Evolutionary conservation across 2,888 invertebrate species (phyloP), one percentile per base, ranked within the genome.

Genomic region (Epiblema foenella): DNA sequence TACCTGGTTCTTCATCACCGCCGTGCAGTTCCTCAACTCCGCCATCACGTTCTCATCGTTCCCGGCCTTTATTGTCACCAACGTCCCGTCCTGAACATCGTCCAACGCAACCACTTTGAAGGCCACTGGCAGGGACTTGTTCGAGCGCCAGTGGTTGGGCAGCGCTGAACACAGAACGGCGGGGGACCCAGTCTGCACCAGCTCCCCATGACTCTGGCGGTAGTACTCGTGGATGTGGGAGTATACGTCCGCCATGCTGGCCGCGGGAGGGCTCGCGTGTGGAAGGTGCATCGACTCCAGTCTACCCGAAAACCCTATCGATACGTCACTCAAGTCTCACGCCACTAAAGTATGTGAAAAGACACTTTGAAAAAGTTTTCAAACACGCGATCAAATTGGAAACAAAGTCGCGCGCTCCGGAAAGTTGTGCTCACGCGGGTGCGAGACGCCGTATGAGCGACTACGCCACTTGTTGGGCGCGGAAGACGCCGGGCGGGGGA

Each of bases 41-140:
- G 98, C 99, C 94, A 98, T 98, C 80, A 95, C 98, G 89, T 99
- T 99, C 90, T 99, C 99, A 83, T 99, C 99, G 89, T 99, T 99
- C 49, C 99, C 99, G 69, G 99, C 99, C 74, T 97, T 95, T 62
- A 99, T 96, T 24, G 97, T 97, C 70, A 99, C 99, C 77, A 97
- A 86, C 0, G 99, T 99, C 18, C 99, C 99, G 87, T 99, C 99
- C 83, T 95, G 96, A 52, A 99, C 96, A 77, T 99, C 99, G 77
- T 98, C 98, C 78, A 99, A 89, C 0, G 98, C 97, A 74, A 99
- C 97, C 77, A 99, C 98, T 93, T 98, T 98, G 93, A 99, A 99
- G 18, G 99, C 98, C 57, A 98, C 96, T 37, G 99, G 99, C 76
- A 99, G 93, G 24, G 98, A 98, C 92, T 99, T 99, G 94, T 99